phyloP scores from a whole-genome alignment of 2,113 vertebrate species.

The Lophura nycthemera region DNA sequence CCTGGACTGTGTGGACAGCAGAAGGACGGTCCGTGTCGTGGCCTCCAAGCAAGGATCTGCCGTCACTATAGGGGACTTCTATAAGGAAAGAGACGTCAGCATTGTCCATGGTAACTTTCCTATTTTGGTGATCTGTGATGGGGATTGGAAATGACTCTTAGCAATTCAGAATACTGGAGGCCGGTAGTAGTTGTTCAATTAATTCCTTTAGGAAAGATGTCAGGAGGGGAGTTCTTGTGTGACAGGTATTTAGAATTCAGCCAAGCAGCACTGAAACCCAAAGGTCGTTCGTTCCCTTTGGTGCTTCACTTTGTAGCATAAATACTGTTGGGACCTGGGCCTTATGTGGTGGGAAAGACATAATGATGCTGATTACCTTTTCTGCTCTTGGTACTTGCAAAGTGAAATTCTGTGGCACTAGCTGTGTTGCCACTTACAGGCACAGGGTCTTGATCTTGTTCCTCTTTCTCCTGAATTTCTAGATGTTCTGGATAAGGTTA shows the following conservation, averaged over 20 bases:
- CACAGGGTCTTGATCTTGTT: neutral
- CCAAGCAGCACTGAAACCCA: neutral
- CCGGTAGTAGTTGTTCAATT: neutral
- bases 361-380: neutral
- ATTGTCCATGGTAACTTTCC: slow-evolving; percentile 89
- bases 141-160: neutral
- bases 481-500: neutral
- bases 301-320: neutral
- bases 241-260: neutral
- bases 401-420: neutral
- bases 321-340: neutral
- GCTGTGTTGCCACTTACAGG: neutral
- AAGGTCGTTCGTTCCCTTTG: neutral
- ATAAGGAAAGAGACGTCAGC: slow-evolving; percentile 92
- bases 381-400: neutral
- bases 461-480: neutral
- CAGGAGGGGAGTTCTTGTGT: neutral
- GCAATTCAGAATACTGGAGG: neutral
- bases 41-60: slow-evolving; percentile 91
- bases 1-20: slow-evolving; percentile 92
- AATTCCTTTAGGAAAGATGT: neutral
- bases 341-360: neutral
- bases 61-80: slow-evolving; percentile 91
- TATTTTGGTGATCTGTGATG: neutral
- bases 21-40: slow-evolving; percentile 90